These are phyloP conservation scores for Pomacea maculata DNA, from an alignment of 1,140 invertebrate species.

Conservation along the genomic window DNA sequence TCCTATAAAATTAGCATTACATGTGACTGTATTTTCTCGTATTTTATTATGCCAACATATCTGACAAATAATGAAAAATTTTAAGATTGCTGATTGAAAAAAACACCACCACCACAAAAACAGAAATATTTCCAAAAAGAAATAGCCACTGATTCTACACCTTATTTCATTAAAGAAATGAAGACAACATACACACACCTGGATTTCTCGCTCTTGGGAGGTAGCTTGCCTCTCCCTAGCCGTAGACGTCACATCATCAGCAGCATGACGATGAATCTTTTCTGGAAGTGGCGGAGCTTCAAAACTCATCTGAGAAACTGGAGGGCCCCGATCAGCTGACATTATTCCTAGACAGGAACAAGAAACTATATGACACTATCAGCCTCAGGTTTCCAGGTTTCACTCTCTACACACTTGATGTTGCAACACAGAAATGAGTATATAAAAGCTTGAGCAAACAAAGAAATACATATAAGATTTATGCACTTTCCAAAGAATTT, in stretches of 20 bases:
- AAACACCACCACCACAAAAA: too few species aligned
- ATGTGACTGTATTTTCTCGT: too few species aligned
- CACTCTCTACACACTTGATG: neutral
- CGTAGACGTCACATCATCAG: too few species aligned
- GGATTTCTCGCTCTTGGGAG: conserved; percentile 38
- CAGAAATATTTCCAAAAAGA: too few species aligned
- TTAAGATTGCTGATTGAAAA: too few species aligned
- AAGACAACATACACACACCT: conserved; percentile 22
- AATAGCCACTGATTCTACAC: too few species aligned
- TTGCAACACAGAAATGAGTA: neutral
- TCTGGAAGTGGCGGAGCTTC: conserved; percentile 35
- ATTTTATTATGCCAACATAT: too few species aligned
- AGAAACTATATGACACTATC: neutral
- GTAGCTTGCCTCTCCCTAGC: neutral
- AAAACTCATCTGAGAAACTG: conserved; percentile 52
- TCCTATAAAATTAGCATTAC: too few species aligned
- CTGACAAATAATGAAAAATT: too few species aligned
- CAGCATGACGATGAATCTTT: neutral
- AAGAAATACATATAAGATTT: neutral
- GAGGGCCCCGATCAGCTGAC: conserved; percentile 50
- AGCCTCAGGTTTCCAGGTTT: neutral
- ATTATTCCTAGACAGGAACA: conserved; percentile 46
- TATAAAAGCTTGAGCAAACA: neutral
- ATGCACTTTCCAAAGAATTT: too few species aligned
- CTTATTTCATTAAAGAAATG: neutral